Percentiles rank a stretch among this genome's conserved stretches.
Evolutionary conservation across 2,797 vertebrate species (phyloP).

Genomic region (Clarias pachynema): DNA sequence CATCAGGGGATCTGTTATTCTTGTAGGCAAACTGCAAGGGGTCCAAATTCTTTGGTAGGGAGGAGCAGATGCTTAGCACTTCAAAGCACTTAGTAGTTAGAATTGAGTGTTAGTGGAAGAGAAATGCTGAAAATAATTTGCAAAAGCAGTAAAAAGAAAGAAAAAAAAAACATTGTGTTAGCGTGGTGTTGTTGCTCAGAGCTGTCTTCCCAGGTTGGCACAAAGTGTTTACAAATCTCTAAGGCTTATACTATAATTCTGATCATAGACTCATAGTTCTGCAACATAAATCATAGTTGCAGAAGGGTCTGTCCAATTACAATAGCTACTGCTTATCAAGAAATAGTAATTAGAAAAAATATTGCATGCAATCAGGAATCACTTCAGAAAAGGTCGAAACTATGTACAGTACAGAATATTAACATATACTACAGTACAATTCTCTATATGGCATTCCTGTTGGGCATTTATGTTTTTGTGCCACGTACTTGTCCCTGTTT

Average conservation of each 20-base stretch:
- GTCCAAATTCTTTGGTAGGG: neutral
- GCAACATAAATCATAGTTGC: neutral
- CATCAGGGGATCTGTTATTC: neutral
- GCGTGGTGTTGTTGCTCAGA: neutral
- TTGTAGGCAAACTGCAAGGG: neutral
- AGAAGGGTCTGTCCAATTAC: neutral
- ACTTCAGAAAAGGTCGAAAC: neutral
- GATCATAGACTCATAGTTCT: neutral
- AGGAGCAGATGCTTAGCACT: neutral
- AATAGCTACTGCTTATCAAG: neutral
- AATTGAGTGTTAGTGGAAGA: neutral
- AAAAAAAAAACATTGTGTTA: neutral
- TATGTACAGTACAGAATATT: neutral
- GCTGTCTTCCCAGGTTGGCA: neutral
- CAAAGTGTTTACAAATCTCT: neutral
- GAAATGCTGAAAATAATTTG: neutral
- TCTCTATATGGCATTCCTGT: neutral
- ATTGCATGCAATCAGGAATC: neutral
- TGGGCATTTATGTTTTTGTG: neutral
- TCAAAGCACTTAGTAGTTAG: neutral
- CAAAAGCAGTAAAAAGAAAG: neutral
- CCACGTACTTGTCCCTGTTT: slow-evolving; percentile 52
- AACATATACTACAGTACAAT: too few species aligned
- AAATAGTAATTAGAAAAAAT: neutral
- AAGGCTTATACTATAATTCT: neutral